A percentile compares a stretch with the other conserved stretches of the same genome.
Evolutionary conservation across 92 coral and sea anemone species (phyloP).

Genomic region (Zoanthus gigantus): DNA sequence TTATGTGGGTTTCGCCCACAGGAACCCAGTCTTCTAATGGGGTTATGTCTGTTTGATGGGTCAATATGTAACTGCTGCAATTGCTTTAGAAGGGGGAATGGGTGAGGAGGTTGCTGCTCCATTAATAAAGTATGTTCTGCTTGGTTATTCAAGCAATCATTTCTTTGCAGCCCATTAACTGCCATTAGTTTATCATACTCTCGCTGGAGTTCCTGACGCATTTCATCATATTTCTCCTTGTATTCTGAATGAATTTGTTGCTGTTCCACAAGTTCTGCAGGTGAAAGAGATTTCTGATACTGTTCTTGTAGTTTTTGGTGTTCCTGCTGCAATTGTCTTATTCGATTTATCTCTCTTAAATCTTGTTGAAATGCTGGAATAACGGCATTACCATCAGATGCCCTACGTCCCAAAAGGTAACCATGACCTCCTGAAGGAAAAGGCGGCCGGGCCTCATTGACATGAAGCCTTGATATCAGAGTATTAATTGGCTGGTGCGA

Average conservation of each 20-base stretch:
- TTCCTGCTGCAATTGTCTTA: conserved; percentile 89
- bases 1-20: conserved; percentile 86
- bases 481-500: conserved; percentile 45
- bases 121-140: conserved; percentile 52
- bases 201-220: conserved; percentile 94
- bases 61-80: conserved; percentile 87
- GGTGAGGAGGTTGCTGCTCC: conserved; percentile 64
- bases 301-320: conserved; percentile 95
- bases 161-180: conserved; percentile 65
- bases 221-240: conserved; percentile 94
- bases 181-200: conserved; percentile 92
- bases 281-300: conserved; percentile 96
- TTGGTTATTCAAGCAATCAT: conserved; percentile 61
- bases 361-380: conserved; percentile 92
- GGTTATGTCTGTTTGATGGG: conserved; percentile 70
- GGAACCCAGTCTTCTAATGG: conserved; percentile 77
- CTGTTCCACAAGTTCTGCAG: conserved; percentile 86
- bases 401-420: conserved; percentile 73
- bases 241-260: conserved; percentile 92
- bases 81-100: conserved; percentile 73
- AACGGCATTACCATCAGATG: conserved; percentile 95
- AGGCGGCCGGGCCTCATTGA: conserved; percentile 72
- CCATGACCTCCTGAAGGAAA: conserved; percentile 60
- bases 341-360: conserved; percentile 79
- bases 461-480: conserved; percentile 51